Percentiles rank a stretch among this genome's conserved stretches.
Evolutionary conservation across 2,113 vertebrate genomes (phyloP).

Genomic region (Podilymbus podiceps): DNA sequence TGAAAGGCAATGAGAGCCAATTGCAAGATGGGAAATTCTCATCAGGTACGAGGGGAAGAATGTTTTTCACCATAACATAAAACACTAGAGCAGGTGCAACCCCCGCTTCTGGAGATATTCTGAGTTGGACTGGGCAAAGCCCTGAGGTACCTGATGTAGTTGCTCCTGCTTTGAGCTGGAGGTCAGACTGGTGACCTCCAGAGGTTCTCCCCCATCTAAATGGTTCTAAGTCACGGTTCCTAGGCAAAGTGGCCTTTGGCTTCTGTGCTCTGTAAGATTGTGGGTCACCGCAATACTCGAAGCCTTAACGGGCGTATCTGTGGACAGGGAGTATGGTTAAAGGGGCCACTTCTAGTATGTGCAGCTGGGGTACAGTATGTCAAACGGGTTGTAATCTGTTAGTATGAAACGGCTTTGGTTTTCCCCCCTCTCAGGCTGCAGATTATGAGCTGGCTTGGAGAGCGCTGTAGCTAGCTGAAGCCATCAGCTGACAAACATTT

Average conservation of each 20-base stretch:
- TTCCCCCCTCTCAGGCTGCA: neutral
- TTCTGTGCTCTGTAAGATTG: neutral
- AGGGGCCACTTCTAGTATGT: no score
- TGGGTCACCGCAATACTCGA: neutral
- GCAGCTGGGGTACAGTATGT: rapidly evolving
- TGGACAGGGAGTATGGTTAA: no score
- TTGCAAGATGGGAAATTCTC: neutral
- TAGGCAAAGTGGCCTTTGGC: neutral
- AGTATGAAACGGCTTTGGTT: neutral
- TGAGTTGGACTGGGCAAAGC: neutral
- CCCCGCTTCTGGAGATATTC: neutral
- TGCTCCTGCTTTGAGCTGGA: neutral
- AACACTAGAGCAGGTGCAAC: neutral
- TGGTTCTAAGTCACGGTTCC: neutral
- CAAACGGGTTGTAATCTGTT: rapidly evolving
- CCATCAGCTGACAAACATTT: neutral
- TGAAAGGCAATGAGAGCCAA: rapidly evolving
- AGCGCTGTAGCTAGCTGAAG: neutral
- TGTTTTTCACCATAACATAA: rapidly evolving
- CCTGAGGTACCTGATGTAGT: neutral
- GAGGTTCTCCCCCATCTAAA: neutral
- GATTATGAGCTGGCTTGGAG: neutral
- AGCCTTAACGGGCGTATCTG: no score
- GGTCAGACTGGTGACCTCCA: neutral
- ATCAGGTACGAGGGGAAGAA: neutral